Percentiles rank a stretch among this genome's conserved stretches.
Conservation (phyloP, 2,888 invertebrate genomes). For the Eupithecia subumbrata region DNA sequence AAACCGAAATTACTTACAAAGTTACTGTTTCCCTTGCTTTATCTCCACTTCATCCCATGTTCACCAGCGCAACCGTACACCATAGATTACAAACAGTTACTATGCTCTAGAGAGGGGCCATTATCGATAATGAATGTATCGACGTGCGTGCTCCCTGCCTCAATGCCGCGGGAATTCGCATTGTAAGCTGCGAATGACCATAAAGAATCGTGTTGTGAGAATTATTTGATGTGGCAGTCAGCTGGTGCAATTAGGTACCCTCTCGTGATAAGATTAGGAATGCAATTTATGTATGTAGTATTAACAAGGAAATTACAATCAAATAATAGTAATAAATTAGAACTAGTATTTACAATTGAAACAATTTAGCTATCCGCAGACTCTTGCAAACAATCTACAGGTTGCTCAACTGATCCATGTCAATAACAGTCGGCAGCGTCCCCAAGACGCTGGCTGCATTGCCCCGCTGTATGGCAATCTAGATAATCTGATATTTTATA, state of each 20-base stretch:
- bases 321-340: too few species aligned
- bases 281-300: background rate
- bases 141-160: conserved; percentile 22
- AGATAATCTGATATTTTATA: too few species aligned
- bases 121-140: conserved; percentile 29
- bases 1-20: background rate
- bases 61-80: background rate
- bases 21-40: background rate
- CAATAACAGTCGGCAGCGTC: too few species aligned
- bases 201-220: conserved; percentile 5
- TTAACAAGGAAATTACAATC: too few species aligned
- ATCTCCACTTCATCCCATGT: background rate
- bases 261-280: background rate
- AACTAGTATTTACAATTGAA: too few species aligned
- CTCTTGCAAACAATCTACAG: too few species aligned
- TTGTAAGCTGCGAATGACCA: conserved; percentile 10
- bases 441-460: too few species aligned
- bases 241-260: conserved; percentile 1
- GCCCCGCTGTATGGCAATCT: too few species aligned
- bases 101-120: conserved; percentile 2
- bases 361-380: too few species aligned
- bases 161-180: conserved; percentile 44
- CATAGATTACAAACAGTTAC: conserved; percentile 5
- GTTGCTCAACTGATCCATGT: too few species aligned
- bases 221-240: background rate